These are phyloP conservation scores for Scaptodrosophila latifasciaeformis DNA, from an alignment of 2,888 invertebrate species.

Conservation along the genomic window DNA sequence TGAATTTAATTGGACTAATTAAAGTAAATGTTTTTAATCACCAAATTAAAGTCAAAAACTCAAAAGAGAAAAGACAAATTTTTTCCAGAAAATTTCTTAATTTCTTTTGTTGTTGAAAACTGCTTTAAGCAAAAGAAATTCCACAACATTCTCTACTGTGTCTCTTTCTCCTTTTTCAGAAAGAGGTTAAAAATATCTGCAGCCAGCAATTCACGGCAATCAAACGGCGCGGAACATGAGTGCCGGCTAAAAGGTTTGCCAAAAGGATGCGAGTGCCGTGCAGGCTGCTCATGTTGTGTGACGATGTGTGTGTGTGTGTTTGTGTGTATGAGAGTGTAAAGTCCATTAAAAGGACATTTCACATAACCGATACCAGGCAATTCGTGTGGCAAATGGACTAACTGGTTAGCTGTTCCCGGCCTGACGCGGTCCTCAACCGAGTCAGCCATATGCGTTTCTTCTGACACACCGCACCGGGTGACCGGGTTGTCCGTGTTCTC, in stretches of 20 bases:
- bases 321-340: constrained; percentile 49
- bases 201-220: constrained; percentile 65
- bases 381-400: constrained; percentile 54
- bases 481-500: constrained; percentile 31
- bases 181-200: constrained; percentile 64
- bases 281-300: not conserved
- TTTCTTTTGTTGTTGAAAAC: too few relatives aligned
- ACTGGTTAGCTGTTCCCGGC: too few relatives aligned
- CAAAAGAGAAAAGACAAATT: too few relatives aligned
- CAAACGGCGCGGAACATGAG: constrained; percentile 63
- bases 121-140: too few relatives aligned
- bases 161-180: too few relatives aligned
- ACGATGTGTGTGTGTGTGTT: not conserved
- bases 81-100: too few relatives aligned
- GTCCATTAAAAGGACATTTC: constrained; percentile 68
- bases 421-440: too few relatives aligned
- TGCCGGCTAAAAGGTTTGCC: constrained; percentile 54
- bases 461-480: not conserved
- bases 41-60: too few relatives aligned
- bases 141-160: too few relatives aligned
- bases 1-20: too few relatives aligned
- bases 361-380: constrained; percentile 61
- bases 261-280: constrained; percentile 52
- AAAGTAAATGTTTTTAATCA: too few relatives aligned
- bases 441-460: too few relatives aligned